These are phyloP conservation scores for Rhyacichthys aspro DNA, from an alignment of 2,797 vertebrate genomes.

Conservation along the genomic window DNA sequence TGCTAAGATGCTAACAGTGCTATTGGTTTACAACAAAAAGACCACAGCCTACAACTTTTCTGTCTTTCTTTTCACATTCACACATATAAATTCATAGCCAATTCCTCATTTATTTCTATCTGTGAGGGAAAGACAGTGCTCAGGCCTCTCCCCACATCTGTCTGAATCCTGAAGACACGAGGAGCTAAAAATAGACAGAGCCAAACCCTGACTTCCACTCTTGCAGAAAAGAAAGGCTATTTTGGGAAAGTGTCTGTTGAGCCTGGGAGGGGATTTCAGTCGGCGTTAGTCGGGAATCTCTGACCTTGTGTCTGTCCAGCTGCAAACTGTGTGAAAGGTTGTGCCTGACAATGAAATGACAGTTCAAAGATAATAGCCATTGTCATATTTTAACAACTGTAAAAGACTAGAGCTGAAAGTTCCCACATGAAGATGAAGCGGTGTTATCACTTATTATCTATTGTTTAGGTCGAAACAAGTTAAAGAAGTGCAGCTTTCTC, in stretches of 20 bases:
- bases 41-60: too few species aligned
- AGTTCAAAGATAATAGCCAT: conserved; percentile 14
- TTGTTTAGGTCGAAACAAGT: conserved; percentile 16
- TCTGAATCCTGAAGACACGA: conserved; percentile 35
- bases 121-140: conserved; percentile 26
- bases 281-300: conserved; percentile 48
- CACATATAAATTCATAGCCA: conserved; percentile 7
- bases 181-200: conserved; percentile 62
- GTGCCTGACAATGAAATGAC: conserved; percentile 42
- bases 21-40: too few species aligned
- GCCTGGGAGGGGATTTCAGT: conserved; percentile 42
- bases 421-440: conserved; percentile 24
- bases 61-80: too few species aligned
- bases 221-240: conserved; percentile 56
- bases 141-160: conserved; percentile 27
- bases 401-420: conserved; percentile 5
- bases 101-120: conserved; percentile 41
- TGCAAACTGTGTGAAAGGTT: conserved; percentile 32
- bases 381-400: conserved; percentile 37
- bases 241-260: conserved; percentile 41
- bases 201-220: conserved; percentile 59
- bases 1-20: too few species aligned
- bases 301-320: conserved; percentile 60
- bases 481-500: conserved; percentile 30
- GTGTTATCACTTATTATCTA: conserved; percentile 32